Evolutionary conservation across 2,888 invertebrate genomes (phyloP), one percentile per base, ranked within the genome.

Genomic region (Patella depressa): DNA sequence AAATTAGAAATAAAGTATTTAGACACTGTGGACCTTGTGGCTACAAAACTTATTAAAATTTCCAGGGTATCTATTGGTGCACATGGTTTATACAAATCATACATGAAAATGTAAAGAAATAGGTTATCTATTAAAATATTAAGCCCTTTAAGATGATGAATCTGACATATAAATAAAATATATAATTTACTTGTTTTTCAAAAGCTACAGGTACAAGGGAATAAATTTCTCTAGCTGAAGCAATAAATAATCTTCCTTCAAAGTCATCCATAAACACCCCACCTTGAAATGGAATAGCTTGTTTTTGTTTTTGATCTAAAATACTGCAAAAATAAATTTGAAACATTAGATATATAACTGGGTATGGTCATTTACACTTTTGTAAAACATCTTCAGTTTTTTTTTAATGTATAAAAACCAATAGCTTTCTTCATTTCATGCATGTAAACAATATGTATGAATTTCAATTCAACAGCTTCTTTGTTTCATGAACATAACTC

Each of bases 291-390:
- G 91, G 91, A 54, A 93, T 89, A 14, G 91, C 91, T 84, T 93
- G 93, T 82, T 93, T 93, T 81, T 92, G 92, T 75, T 93, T 92
- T 81, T 93, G 93, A 83, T 93, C 93, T 77, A 93, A 82, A 79
- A 93, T 91, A 84, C 93, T 93, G 86, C 45, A 85, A 85, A 34
- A 74, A 45, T 45, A 45, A 45, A 45, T 45, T 45, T 45, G 45
- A 45, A 45, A 45, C 7, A 45, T 45, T 9, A 14, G 53, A 72
- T 34, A 34, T 14, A 14, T 70, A 70, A 70, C 24, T 12, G 15
- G 4, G n/a, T 70, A n/a, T 12, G 19, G 24, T 70, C n/a, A n/a
- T 29, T 70, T 70, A 15, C 69, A 12, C 7, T 12, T 19, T 29
- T 24, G 14, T 70, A 29, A 29, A 70, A 70, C 5, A 70, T 14